A percentile compares a stretch with the other conserved stretches of the same genome.
phyloP scores from a whole-genome alignment of 2,797 vertebrate genomes.

The Dallia pectoralis region DNA sequence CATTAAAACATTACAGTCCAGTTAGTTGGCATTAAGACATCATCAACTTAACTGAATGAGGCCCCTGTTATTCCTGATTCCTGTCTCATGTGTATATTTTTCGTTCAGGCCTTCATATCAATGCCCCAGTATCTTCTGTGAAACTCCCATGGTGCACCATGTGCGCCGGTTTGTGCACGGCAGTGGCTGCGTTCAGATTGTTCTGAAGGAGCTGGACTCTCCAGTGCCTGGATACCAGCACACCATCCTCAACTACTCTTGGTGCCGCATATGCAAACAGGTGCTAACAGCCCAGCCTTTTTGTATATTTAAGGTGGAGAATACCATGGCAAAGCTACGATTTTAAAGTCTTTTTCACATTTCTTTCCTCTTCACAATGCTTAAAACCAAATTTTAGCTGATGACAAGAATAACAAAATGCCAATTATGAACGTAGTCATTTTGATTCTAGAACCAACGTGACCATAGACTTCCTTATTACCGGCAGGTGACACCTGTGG shows the following conservation, averaged over 20 bases:
- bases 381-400: too few relatives aligned
- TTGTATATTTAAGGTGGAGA: too few relatives aligned
- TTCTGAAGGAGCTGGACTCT: constrained; percentile 95
- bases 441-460: too few relatives aligned
- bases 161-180: constrained; percentile 95
- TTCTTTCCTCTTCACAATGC: too few relatives aligned
- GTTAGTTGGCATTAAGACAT: not conserved
- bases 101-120: constrained; percentile 90
- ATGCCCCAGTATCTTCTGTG: constrained; percentile 95
- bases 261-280: constrained; percentile 98
- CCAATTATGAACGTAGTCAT: too few relatives aligned
- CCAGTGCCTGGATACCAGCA: constrained; percentile 98
- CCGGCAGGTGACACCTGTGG: constrained; percentile 92
- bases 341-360: too few relatives aligned
- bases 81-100: constrained; percentile 12
- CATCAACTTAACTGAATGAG: not conserved
- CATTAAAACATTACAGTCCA: not conserved
- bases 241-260: constrained; percentile 97
- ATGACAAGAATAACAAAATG: too few relatives aligned
- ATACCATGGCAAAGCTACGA: too few relatives aligned
- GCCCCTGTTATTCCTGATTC: not conserved
- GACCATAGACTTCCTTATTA: too few relatives aligned
- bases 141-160: constrained; percentile 98
- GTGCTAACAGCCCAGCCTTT: constrained; percentile 53
- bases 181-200: constrained; percentile 95